These are phyloP conservation scores for Eulemur rufifrons DNA, from an alignment of 2,113 vertebrate genomes.

Conservation along the genomic window DNA sequence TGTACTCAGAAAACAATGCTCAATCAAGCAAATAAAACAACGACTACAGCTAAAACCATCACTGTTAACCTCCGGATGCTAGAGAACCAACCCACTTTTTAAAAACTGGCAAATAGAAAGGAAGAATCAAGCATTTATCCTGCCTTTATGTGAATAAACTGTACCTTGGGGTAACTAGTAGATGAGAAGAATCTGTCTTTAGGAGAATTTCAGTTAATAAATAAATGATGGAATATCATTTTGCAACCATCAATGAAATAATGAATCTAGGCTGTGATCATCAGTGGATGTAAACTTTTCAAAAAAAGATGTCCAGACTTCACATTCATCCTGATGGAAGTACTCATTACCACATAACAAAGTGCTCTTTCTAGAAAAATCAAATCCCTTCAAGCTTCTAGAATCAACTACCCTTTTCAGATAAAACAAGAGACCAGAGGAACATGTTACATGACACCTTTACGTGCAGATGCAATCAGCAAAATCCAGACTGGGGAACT, in stretches of 20 bases:
- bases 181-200: neutral
- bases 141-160: neutral
- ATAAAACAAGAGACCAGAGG: neutral
- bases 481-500: neutral
- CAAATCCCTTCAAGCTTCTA: neutral
- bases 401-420: neutral
- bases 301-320: neutral
- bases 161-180: neutral
- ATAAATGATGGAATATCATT: neutral
- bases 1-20: neutral
- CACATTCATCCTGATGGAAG: neutral
- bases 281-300: neutral
- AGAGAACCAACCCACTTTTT: neutral
- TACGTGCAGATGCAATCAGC: neutral
- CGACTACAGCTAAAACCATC: neutral
- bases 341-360: neutral
- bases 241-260: neutral
- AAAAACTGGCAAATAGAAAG: neutral
- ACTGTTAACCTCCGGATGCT: neutral
- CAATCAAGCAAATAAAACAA: no score
- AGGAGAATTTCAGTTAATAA: neutral
- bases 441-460: neutral
- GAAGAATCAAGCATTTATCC: neutral
- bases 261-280: neutral
- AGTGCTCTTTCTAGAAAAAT: neutral